phyloP scores from a whole-genome alignment of 2,113 vertebrate species.

The Chloropsis cyanopogon region DNA sequence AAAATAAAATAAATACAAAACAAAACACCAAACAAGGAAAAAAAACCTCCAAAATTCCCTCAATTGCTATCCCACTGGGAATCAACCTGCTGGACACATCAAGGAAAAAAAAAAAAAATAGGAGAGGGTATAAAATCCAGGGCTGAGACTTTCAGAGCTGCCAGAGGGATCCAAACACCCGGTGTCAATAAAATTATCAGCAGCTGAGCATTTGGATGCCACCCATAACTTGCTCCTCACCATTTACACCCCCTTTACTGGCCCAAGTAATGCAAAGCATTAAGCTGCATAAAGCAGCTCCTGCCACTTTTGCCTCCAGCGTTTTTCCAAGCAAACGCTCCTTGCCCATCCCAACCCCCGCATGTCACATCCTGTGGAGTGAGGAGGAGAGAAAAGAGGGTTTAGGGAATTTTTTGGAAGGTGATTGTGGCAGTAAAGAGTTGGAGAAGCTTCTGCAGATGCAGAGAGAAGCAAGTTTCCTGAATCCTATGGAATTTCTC shows the following conservation, averaged over 20 bases:
- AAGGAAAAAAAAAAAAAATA: neutral
- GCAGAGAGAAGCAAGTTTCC: accelerated
- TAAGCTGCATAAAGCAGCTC: neutral
- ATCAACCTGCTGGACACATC: neutral
- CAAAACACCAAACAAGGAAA: neutral
- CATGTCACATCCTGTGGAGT: accelerated
- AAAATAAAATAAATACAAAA: neutral
- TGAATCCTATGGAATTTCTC: neutral
- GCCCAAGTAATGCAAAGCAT: neutral
- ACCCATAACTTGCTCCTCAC: conserved; percentile 2
- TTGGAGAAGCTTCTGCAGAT: neutral
- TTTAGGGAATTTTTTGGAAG: neutral
- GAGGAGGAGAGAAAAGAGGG: neutral
- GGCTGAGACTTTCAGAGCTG: neutral
- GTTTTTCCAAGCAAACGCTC: neutral
- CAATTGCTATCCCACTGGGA: accelerated
- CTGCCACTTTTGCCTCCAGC: neutral
- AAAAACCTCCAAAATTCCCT: neutral
- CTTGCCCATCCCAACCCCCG: neutral
- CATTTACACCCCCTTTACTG: neutral
- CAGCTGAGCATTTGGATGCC: conserved; percentile 44
- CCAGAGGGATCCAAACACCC: neutral
- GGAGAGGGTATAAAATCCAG: neutral
- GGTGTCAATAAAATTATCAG: conserved; percentile 36
- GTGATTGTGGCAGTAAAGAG: neutral